Percentiles rank a stretch among this genome's conserved stretches.
Conservation (phyloP, 2,113 vertebrate species). For the Polypterus senegalus region DNA sequence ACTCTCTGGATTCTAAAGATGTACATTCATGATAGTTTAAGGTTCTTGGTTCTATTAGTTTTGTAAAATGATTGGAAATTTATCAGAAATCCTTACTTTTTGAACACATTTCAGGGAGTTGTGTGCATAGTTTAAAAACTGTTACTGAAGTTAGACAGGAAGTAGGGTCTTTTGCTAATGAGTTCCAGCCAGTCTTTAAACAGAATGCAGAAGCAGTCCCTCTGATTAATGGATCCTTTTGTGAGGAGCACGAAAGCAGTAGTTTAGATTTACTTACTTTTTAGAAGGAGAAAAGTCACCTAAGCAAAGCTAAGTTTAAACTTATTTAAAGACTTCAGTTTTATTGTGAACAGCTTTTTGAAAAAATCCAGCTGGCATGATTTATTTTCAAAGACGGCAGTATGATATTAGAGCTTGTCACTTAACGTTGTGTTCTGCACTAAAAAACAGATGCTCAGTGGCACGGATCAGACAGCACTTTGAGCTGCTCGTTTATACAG, state of each 20-base stretch:
- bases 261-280: constrained; percentile 46
- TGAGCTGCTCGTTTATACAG: constrained; percentile 39
- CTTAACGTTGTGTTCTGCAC: constrained; percentile 34
- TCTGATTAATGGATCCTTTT: constrained; percentile 34
- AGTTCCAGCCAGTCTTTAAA: constrained; percentile 61
- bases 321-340: constrained; percentile 14
- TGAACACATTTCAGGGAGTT: constrained; percentile 23
- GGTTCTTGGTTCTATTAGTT: no score
- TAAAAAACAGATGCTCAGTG: constrained; percentile 58
- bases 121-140: constrained; percentile 34
- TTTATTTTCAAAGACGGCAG: constrained; percentile 40
- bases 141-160: constrained; percentile 51
- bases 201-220: constrained; percentile 38
- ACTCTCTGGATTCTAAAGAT: no score
- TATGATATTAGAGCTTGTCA: constrained; percentile 36
- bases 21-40: no score
- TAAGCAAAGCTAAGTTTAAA: constrained; percentile 34
- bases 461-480: constrained; percentile 27
- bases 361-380: constrained; percentile 47
- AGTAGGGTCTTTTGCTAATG: constrained; percentile 60
- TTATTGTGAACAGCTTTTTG: constrained; percentile 14
- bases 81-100: no score
- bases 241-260: constrained; percentile 48
- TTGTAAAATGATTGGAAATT: no score
- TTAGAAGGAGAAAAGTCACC: constrained; percentile 38